These are phyloP conservation scores for Ctenicera cuprea DNA, from an alignment of 2,888 invertebrate species.

Conservation along the genomic window DNA sequence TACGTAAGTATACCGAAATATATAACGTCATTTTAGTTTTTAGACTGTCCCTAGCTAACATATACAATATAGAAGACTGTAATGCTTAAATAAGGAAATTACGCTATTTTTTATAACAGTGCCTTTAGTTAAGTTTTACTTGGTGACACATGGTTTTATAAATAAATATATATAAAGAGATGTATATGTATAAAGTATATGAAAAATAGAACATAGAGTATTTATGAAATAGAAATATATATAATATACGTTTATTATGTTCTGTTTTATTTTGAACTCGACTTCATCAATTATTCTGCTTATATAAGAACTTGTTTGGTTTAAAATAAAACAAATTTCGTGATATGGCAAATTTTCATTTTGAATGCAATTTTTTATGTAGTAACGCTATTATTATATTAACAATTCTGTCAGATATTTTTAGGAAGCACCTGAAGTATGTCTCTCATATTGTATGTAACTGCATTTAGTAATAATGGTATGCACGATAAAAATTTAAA, in stretches of 20 bases:
- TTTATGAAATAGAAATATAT: conserved; percentile 72
- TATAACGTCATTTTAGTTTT: conserved; percentile 65
- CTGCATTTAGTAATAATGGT: conserved; percentile 11
- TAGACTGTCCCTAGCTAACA: conserved; percentile 59
- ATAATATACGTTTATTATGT: conserved; percentile 67
- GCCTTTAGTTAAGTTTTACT: conserved; percentile 69
- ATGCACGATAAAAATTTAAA: conserved; percentile 8
- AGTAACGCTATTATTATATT: conserved; percentile 40
- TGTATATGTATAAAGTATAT: conserved; percentile 73
- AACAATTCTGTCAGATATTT: conserved; percentile 44
- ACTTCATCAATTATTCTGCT: conserved; percentile 47
- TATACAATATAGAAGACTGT: conserved; percentile 71
- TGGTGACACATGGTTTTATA: conserved; percentile 73
- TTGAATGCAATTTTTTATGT: conserved; percentile 33
- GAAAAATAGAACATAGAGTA: conserved; percentile 70
- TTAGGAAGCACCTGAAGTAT: conserved; percentile 40
- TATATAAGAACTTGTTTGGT: conserved; percentile 51
- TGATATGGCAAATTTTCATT: conserved; percentile 48
- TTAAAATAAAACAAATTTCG: conserved; percentile 53
- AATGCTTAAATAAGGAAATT: conserved; percentile 63
- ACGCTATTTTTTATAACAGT: conserved; percentile 66
- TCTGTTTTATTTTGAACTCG: conserved; percentile 56
- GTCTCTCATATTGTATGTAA: conserved; percentile 23
- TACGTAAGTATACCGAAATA: conserved; percentile 66
- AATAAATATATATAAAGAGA: conserved; percentile 71